Evolutionary conservation across 64 coral and sea anemone genomes (phyloP).

Genomic region (Stichodactyla mertensii): DNA sequence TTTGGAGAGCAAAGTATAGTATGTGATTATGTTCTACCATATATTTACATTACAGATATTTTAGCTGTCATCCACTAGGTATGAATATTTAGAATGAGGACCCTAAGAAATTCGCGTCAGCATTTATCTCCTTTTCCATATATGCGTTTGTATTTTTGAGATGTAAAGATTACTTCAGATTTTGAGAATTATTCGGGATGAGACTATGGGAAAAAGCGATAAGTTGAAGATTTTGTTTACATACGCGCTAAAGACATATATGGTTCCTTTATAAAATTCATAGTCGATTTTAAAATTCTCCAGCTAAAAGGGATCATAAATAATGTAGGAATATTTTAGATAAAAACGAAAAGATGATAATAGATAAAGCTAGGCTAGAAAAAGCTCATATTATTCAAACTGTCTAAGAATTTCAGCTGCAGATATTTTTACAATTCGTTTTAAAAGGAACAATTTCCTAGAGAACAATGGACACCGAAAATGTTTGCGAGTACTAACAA

Average conservation of each 20-base stretch:
- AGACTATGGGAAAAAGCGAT: background rate
- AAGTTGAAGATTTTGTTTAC: background rate
- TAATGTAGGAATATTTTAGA: background rate
- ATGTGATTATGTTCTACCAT: background rate
- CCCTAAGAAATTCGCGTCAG: background rate
- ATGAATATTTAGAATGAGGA: background rate
- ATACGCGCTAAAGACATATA: background rate
- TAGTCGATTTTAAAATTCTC: background rate
- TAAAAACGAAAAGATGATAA: background rate
- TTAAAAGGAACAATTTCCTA: background rate
- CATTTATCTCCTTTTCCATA: background rate
- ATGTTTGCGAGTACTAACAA: constrained; percentile 33
- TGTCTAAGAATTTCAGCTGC: background rate
- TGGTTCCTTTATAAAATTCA: background rate
- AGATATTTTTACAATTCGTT: background rate
- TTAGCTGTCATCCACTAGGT: background rate
- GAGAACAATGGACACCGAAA: background rate
- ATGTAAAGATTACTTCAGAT: background rate
- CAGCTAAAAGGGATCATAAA: background rate
- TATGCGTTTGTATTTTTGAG: background rate
- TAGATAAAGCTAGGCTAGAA: background rate
- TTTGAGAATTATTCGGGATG: background rate
- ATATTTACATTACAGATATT: background rate
- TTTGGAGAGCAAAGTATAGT: background rate
- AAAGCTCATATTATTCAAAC: background rate